Conservation (phyloP, 2,888 invertebrate species). For the Caenorhabditis becei region DNA sequence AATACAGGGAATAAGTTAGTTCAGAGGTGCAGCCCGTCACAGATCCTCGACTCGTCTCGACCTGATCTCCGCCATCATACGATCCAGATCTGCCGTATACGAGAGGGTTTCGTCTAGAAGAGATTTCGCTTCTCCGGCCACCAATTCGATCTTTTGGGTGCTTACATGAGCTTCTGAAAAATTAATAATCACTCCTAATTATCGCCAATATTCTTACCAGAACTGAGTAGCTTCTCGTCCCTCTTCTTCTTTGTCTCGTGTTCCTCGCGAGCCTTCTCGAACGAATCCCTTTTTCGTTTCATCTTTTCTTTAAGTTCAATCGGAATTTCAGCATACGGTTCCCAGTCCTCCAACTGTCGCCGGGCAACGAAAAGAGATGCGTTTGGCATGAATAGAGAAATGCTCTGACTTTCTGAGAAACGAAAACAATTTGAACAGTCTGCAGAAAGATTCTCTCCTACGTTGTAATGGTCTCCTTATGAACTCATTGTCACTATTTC, state of each 20-base stretch:
- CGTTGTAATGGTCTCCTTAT: background rate
- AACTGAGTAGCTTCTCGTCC: slow-evolving; percentile 32
- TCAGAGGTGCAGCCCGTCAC: background rate
- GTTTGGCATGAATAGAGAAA: slow-evolving; percentile 3
- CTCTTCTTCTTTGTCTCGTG: slow-evolving; percentile 43
- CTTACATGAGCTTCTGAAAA: slow-evolving; percentile 43
- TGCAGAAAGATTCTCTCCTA: background rate
- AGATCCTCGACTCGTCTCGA: slow-evolving; percentile 36
- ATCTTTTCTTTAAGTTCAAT: slow-evolving; percentile 51
- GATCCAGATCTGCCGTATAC: slow-evolving; percentile 38
- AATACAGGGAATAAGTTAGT: background rate
- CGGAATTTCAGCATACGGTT: slow-evolving; percentile 29
- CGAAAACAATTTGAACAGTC: background rate
- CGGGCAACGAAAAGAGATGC: slow-evolving; percentile 39
- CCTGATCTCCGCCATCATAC: slow-evolving; percentile 38
- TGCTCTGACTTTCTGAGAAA: slow-evolving; percentile 17
- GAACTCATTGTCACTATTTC: slow-evolving; percentile 8
- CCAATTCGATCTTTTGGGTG: slow-evolving; percentile 9
- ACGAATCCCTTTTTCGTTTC: slow-evolving; percentile 51
- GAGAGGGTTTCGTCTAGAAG: slow-evolving; percentile 41
- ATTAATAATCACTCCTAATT: background rate
- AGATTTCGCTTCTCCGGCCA: slow-evolving; percentile 31
- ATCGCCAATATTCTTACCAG: slow-evolving; percentile 9
- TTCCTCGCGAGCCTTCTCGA: slow-evolving; percentile 41
- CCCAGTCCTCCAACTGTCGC: slow-evolving; percentile 49